These are phyloP conservation scores for Cheilosia pagana DNA, from an alignment of 2,888 invertebrate genomes.

Conservation along the genomic window DNA sequence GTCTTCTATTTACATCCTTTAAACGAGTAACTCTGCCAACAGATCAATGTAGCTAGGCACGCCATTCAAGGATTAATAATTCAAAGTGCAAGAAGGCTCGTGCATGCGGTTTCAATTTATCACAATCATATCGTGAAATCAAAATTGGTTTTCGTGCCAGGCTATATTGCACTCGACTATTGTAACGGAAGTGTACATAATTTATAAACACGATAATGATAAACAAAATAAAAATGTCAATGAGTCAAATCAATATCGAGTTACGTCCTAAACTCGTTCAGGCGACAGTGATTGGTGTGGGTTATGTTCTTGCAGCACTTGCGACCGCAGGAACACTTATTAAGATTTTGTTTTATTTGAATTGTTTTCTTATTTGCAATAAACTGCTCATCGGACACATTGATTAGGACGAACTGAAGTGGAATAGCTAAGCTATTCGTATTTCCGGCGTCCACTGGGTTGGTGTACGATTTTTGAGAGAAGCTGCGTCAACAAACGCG, in stretches of 20 bases:
- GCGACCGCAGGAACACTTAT: too few species aligned
- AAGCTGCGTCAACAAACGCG: too few species aligned
- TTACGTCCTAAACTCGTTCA: constrained; percentile 50
- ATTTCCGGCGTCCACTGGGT: too few species aligned
- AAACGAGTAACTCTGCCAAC: neutral
- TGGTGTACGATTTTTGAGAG: too few species aligned
- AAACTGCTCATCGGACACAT: too few species aligned
- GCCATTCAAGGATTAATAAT: constrained; percentile 48
- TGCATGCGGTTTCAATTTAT: constrained; percentile 15
- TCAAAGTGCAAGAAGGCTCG: constrained; percentile 45
- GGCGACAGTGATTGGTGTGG: too few species aligned
- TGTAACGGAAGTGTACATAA: constrained; percentile 15
- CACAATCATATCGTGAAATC: constrained; percentile 17
- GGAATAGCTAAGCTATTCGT: too few species aligned
- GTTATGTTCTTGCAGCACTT: too few species aligned
- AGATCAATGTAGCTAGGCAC: neutral
- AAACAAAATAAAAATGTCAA: constrained; percentile 43
- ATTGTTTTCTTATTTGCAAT: too few species aligned
- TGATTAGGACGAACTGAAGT: too few species aligned
- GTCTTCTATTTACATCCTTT: constrained; percentile 12
- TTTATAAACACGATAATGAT: constrained; percentile 1
- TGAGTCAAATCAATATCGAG: constrained; percentile 48
- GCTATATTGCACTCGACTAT: constrained; percentile 44
- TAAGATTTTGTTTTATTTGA: too few species aligned
- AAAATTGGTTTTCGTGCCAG: constrained; percentile 26